These are phyloP conservation scores for Porites australiensis DNA, from an alignment of 64 coral and sea anemone species.

Conservation along the genomic window DNA sequence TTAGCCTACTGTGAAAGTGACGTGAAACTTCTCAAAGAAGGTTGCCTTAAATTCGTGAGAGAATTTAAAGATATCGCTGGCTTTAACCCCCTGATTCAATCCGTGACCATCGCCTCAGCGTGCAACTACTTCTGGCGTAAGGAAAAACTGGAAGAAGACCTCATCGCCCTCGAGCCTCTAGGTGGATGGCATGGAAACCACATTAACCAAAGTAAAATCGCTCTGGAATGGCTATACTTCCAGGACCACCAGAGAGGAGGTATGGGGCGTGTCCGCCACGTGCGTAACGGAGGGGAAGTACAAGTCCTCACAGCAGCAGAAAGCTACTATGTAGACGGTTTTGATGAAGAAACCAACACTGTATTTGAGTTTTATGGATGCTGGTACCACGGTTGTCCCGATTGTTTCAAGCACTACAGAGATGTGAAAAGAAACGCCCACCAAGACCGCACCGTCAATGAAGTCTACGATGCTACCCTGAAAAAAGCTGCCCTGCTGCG, in stretches of 20 bases:
- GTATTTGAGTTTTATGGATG: conserved; percentile 48
- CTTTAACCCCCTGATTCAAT: neutral
- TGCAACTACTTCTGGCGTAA: neutral
- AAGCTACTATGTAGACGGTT: conserved; percentile 21
- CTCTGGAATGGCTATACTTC: conserved; percentile 11
- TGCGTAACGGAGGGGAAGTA: neutral
- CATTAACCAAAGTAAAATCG: neutral
- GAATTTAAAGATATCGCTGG: neutral
- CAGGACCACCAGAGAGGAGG: neutral
- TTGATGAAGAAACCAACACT: neutral
- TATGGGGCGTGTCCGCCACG: neutral
- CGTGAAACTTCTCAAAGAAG: conserved; percentile 8
- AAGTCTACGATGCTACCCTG: too few species aligned
- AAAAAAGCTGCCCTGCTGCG: too few species aligned
- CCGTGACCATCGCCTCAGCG: conserved; percentile 26
- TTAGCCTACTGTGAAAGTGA: neutral
- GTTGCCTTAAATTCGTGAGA: neutral
- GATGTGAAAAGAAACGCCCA: neutral
- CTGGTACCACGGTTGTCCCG: conserved; percentile 7
- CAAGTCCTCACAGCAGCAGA: neutral
- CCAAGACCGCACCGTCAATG: neutral
- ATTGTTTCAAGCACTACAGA: too few species aligned
- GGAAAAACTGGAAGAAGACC: neutral
- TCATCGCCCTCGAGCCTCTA: neutral
- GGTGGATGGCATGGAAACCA: neutral